Evolutionary conservation across 2,797 vertebrate genomes (phyloP).

Genomic region (Danio tinwini): DNA sequence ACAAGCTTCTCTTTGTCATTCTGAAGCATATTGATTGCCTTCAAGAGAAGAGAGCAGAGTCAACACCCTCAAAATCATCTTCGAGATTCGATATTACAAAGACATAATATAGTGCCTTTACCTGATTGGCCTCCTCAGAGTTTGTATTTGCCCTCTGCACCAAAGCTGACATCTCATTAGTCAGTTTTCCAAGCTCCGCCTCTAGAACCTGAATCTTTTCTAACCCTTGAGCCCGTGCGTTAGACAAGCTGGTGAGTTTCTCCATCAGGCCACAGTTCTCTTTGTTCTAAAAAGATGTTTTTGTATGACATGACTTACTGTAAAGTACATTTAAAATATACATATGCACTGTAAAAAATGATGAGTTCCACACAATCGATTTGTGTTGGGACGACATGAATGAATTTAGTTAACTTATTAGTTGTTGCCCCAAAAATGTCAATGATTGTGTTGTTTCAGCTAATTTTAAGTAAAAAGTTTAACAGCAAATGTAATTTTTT

Average conservation of each 20-base stretch:
- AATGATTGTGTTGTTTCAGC: no score
- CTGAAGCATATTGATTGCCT: conserved; percentile 79
- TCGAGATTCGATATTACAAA: not conserved
- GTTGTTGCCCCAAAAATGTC: no score
- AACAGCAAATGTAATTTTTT: no score
- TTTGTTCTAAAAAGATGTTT: conserved; percentile 78
- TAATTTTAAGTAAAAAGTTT: no score
- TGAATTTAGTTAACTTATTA: no score
- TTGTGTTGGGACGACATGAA: no score
- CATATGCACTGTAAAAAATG: no score
- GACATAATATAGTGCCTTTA: conserved; percentile 59
- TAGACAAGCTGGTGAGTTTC: conserved; percentile 84
- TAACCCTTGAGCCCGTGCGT: conserved; percentile 75
- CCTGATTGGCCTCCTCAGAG: conserved; percentile 82
- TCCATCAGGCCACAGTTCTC: conserved; percentile 91
- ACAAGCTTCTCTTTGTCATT: conserved; percentile 76
- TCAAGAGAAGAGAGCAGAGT: conserved; percentile 1
- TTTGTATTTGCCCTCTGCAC: conserved; percentile 83
- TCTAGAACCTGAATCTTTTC: conserved; percentile 87
- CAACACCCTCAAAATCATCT: not conserved
- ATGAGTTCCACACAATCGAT: no score
- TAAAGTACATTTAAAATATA: no score
- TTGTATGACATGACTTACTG: no score
- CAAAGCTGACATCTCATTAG: conserved; percentile 71
- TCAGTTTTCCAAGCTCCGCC: conserved; percentile 81